phyloP scores from a whole-genome alignment of 2,888 invertebrate species.

The Lymantria dispar region DNA sequence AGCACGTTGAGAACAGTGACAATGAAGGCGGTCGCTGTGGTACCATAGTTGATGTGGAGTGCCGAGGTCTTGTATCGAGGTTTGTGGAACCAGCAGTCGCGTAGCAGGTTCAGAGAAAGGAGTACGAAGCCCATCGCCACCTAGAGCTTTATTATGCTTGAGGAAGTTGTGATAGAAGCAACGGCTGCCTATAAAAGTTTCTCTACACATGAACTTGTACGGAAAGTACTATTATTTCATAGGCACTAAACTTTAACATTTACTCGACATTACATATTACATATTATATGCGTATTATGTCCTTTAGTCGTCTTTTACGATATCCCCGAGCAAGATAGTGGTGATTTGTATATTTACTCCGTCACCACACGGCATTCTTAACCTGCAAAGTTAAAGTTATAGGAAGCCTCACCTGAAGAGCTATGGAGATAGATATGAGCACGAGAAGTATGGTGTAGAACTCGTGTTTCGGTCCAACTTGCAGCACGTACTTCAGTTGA shows the following conservation, averaged over 20 bases:
- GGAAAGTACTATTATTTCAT: too few relatives aligned
- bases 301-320: too few relatives aligned
- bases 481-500: slow-evolving; percentile 92
- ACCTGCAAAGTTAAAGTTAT: background rate
- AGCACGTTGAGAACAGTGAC: slow-evolving; percentile 89
- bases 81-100: slow-evolving; percentile 89
- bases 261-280: too few relatives aligned
- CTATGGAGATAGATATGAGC: slow-evolving; percentile 91
- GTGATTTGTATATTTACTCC: too few relatives aligned
- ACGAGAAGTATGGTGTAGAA: slow-evolving; percentile 92
- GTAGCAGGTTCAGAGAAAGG: slow-evolving; percentile 87
- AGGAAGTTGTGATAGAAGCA: slow-evolving; percentile 4
- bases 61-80: slow-evolving; percentile 87
- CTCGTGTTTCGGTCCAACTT: slow-evolving; percentile 92
- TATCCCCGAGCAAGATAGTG: too few relatives aligned
- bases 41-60: slow-evolving; percentile 86
- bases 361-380: too few relatives aligned
- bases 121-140: slow-evolving; percentile 89
- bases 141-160: slow-evolving; percentile 60
- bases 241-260: too few relatives aligned
- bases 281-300: too few relatives aligned
- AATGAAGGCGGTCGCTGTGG: slow-evolving; percentile 86
- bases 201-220: too few relatives aligned
- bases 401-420: slow-evolving; percentile 87
- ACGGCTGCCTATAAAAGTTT: too few relatives aligned